Evolutionary conservation across 2,797 vertebrate species (phyloP).

Genomic region (Netta rufina): DNA sequence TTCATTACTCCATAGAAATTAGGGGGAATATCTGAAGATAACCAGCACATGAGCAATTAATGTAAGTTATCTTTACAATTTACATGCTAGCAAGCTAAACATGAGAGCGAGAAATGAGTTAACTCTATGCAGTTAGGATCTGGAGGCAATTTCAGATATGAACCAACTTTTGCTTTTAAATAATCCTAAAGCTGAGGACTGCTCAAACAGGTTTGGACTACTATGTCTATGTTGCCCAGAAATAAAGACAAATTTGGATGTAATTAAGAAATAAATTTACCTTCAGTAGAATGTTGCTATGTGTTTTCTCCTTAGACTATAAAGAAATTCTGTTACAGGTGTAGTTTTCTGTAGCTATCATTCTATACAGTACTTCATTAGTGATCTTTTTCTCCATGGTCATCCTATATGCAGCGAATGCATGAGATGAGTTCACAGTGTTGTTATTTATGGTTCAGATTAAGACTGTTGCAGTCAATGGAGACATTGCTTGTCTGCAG

Average conservation of each 20-base stretch:
- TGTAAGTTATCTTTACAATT: background rate
- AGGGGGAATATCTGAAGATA: background rate
- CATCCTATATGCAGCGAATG: background rate
- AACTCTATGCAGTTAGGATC: background rate
- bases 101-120: background rate
- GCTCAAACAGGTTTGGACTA: background rate
- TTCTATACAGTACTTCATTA: background rate
- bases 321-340: background rate
- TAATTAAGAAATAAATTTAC: background rate
- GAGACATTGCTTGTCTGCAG: background rate
- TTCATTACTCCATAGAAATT: background rate
- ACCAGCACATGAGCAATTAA: background rate
- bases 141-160: background rate
- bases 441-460: conserved; percentile 41
- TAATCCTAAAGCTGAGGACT: background rate
- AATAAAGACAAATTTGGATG: background rate
- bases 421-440: background rate
- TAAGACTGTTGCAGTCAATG: background rate
- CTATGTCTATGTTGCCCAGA: background rate
- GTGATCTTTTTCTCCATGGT: background rate
- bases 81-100: background rate
- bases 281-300: background rate
- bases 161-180: background rate
- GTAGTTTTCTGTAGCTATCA: background rate
- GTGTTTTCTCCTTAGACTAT: background rate